Evolutionary conservation across 2,113 vertebrate species (phyloP).

Genomic region (Bubo blakistoni): DNA sequence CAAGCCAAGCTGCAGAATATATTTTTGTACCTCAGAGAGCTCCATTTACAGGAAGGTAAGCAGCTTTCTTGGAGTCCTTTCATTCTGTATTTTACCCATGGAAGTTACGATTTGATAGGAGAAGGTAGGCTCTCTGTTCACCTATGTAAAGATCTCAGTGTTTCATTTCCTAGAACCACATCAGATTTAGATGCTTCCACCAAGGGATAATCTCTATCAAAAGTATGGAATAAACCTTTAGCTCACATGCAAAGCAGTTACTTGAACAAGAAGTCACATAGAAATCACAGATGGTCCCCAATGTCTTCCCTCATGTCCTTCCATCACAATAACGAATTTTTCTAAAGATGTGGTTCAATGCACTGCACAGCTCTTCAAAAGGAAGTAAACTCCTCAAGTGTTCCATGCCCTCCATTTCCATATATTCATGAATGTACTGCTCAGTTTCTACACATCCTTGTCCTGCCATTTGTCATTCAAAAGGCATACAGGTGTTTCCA

Average conservation of each 20-base stretch:
- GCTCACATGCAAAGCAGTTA: neutral
- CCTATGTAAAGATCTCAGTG: neutral
- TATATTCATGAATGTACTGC: neutral
- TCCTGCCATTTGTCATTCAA: neutral
- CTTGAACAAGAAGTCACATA: neutral
- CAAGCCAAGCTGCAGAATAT: neutral
- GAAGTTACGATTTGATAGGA: neutral
- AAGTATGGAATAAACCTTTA: constrained; percentile 10
- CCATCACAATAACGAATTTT: neutral
- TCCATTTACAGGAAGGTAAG: neutral
- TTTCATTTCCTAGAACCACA: neutral
- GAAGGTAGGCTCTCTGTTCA: neutral
- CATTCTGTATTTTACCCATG: neutral
- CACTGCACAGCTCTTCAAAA: neutral
- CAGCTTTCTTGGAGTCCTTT: neutral
- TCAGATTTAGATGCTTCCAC: neutral
- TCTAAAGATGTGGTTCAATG: neutral
- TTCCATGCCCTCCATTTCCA: neutral
- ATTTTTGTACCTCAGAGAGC: neutral
- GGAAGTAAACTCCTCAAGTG: neutral
- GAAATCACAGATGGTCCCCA: neutral
- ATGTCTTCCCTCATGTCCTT: neutral
- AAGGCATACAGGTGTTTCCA: neutral
- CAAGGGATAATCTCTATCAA: neutral
- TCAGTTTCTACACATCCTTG: neutral